Evolutionary conservation across 2,797 vertebrate species (phyloP).

Genomic region (Mycteria americana): DNA sequence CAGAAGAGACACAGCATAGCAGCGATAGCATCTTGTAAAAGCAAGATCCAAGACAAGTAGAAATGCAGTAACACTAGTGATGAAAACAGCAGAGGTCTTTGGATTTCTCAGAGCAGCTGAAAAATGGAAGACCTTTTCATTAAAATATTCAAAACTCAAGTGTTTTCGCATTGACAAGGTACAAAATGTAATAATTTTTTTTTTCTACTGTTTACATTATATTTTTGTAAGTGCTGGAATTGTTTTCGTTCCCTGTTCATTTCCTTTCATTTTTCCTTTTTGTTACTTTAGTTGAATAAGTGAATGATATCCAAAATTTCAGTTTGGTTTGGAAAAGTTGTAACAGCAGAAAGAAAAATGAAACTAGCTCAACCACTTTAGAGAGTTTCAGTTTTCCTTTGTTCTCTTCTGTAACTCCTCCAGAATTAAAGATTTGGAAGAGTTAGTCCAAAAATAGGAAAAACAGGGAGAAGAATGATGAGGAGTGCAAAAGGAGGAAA

Average conservation of each 20-base stretch:
- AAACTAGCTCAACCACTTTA: conserved; percentile 40
- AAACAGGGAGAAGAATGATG: background rate
- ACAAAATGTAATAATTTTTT: background rate
- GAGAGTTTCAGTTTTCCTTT: conserved; percentile 43
- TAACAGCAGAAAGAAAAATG: conserved; percentile 37
- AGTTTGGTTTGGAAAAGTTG: conserved; percentile 39
- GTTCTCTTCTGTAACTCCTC: conserved; percentile 26
- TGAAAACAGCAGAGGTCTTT: conserved; percentile 18
- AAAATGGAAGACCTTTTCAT: conserved; percentile 18
- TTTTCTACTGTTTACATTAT: background rate
- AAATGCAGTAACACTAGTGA: conserved; percentile 17
- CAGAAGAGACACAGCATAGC: conserved; percentile 49
- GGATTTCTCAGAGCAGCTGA: conserved; percentile 6
- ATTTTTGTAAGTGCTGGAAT: background rate
- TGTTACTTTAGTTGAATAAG: conserved; percentile 8
- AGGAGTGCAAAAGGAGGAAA: background rate
- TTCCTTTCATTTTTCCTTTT: conserved; percentile 16
- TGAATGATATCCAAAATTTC: conserved; percentile 38
- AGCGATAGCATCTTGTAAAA: conserved; percentile 51
- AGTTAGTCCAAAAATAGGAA: background rate
- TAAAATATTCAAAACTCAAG: background rate
- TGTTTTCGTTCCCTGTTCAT: background rate
- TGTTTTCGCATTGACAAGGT: background rate
- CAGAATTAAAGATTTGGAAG: conserved; percentile 9
- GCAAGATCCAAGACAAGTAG: conserved; percentile 63